Evolutionary conservation across 1,140 invertebrate genomes (phyloP), one percentile per base, ranked within the genome.

Genomic region (Steinernema khuongi): DNA sequence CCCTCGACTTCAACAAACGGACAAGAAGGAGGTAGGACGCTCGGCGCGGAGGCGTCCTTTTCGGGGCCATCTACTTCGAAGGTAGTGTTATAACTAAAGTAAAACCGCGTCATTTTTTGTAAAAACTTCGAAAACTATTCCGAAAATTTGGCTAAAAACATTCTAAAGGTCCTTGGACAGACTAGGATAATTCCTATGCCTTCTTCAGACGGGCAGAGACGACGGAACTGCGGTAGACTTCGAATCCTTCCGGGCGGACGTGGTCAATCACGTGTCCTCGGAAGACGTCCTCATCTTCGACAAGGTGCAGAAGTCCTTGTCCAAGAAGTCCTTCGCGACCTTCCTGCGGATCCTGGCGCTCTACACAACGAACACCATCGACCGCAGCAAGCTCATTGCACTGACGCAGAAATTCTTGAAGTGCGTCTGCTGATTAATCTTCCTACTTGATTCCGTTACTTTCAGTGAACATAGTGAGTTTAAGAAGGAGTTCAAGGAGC

Each of bases 311-410:
- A 18, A 50, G 14, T 68, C 70, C 31, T 29, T 68, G 28, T 17
- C 72, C 36, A 31, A 36, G 29, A 73, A 68, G 1, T 31, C 28
- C 22, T 68, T 81, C 85, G 92, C 96, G 74, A 97, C 97, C 86
- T 97, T 99, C 81, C 87, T 98, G n/a, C 91, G 94, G 75, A 96
- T 94, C 87, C 87, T 99, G 67, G 89, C 92, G 7, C 88, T 98
- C 1, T 98, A 93, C 85, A 97, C 95, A 83, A 91, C 94, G 82
- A 94, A 97, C 86, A 91, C 98, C 43, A 89, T 99, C 19, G 94
- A 94, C 0, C 90, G 92, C 77, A 89, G 90, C 43, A 96, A 99
- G 86, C 87, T 99, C 36, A 87, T 97, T 50, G 90, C 90, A 44
- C 87, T 99, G 36, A 90, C 94, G 1, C 91, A 91, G 0, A 94